These are phyloP conservation scores for Aegithalos caudatus DNA, from an alignment of 2,113 vertebrate genomes.

Conservation along the genomic window DNA sequence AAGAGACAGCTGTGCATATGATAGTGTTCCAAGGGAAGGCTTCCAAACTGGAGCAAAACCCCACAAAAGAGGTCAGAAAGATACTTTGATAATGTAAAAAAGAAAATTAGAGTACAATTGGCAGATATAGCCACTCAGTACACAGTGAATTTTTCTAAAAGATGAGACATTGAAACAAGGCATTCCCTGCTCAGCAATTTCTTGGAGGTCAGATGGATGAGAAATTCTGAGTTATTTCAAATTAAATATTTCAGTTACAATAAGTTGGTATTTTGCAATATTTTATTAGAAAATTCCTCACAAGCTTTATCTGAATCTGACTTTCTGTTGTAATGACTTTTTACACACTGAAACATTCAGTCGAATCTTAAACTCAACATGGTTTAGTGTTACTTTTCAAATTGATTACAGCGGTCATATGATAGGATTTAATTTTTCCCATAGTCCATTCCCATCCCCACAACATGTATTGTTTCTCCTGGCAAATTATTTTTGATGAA, in stretches of 20 bases:
- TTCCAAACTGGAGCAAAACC: not conserved
- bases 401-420: not conserved
- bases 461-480: not conserved
- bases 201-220: accelerated
- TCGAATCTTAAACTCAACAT: not conserved
- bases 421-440: not conserved
- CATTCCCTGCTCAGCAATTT: not conserved
- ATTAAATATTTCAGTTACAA: not conserved
- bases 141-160: not conserved
- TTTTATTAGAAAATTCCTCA: not conserved
- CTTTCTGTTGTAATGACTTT: not conserved
- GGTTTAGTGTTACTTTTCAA: not conserved
- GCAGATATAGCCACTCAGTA: not conserved
- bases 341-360: not conserved
- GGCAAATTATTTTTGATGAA: not conserved
- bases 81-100: not conserved
- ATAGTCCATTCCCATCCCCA: accelerated
- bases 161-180: accelerated
- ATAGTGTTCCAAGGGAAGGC: not conserved
- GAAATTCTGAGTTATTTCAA: not conserved
- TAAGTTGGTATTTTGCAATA: not conserved
- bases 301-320: not conserved
- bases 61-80: not conserved
- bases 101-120: not conserved
- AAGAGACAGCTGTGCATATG: not conserved